Conservation (phyloP, 2,797 vertebrate species). For the Oreochromis mossambicus region DNA sequence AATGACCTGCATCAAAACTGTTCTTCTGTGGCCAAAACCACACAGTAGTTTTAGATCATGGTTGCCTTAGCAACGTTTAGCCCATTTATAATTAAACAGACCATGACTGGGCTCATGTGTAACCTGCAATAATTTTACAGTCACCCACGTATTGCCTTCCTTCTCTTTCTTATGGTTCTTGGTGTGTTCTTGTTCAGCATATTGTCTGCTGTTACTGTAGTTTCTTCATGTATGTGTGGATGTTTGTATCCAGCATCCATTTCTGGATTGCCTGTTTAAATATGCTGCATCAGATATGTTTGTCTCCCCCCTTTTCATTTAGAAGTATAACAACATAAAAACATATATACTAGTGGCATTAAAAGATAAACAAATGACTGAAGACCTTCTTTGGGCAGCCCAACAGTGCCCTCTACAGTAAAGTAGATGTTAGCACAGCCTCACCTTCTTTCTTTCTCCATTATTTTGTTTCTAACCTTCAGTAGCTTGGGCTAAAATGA, state of each 20-base stretch:
- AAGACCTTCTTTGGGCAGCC: background rate
- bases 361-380: background rate
- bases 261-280: background rate
- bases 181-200: background rate
- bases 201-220: background rate
- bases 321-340: background rate
- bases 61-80: rapidly evolving
- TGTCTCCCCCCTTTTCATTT: background rate
- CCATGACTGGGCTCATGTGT: background rate
- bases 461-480: background rate
- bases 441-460: background rate
- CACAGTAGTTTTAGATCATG: background rate
- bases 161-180: background rate
- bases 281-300: background rate
- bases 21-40: background rate
- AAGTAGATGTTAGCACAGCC: background rate
- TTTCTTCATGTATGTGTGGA: background rate
- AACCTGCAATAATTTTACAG: background rate
- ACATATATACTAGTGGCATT: background rate
- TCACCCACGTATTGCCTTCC: background rate
- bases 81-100: background rate
- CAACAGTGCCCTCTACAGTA: background rate
- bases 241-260: background rate
- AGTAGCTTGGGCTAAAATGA: background rate
- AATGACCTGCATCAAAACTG: background rate